phyloP scores from a whole-genome alignment of 2,888 invertebrate species.

The Archips xylosteana region DNA sequence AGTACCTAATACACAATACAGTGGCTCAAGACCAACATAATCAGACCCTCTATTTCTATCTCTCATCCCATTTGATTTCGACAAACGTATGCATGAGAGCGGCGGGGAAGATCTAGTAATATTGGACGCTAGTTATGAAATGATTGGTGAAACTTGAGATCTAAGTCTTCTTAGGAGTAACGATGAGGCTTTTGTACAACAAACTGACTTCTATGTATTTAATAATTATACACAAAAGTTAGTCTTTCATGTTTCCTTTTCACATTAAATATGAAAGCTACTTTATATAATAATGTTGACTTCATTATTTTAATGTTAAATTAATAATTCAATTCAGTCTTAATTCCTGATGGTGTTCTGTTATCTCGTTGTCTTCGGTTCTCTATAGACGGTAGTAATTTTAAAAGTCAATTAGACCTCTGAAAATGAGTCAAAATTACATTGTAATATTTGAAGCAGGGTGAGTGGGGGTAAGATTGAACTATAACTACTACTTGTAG shows the following conservation, averaged over 20 bases:
- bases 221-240: conserved; percentile 17
- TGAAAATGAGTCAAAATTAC: too few species aligned
- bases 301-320: too few species aligned
- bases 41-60: conserved; percentile 23
- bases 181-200: conserved; percentile 44
- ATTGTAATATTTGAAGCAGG: too few species aligned
- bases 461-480: too few species aligned
- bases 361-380: too few species aligned
- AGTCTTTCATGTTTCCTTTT: neutral
- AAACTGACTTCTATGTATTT: conserved; percentile 34
- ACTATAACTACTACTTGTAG: too few species aligned
- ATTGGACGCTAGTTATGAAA: conserved; percentile 31
- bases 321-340: too few species aligned
- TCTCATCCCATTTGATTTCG: neutral
- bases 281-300: too few species aligned
- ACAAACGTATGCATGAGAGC: conserved; percentile 5
- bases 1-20: conserved; percentile 39
- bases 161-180: conserved; percentile 33
- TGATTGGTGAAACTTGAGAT: conserved; percentile 44
- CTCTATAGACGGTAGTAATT: too few species aligned
- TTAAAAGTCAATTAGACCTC: too few species aligned
- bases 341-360: too few species aligned
- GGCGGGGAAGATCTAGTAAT: conserved; percentile 5
- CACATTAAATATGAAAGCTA: neutral
- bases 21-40: conserved; percentile 18